Percentiles rank a stretch among this genome's conserved stretches.
phyloP scores from a whole-genome alignment of 2,113 vertebrate genomes.

The Phyllostomus discolor region DNA sequence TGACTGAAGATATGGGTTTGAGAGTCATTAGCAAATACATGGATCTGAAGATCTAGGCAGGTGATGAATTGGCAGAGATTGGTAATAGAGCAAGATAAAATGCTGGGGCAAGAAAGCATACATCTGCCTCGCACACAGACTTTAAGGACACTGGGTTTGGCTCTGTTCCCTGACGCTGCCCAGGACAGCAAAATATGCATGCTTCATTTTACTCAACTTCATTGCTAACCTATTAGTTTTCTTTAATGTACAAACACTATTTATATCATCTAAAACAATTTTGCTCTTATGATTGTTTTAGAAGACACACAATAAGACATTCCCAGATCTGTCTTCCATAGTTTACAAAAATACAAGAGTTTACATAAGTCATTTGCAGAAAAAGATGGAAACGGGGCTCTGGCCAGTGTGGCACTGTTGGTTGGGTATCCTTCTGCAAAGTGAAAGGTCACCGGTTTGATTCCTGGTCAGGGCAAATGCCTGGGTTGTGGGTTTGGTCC shows the following conservation, averaged over 20 bases:
- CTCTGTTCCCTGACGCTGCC: background rate
- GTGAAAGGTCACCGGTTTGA: no score
- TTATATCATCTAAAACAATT: background rate
- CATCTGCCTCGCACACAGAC: background rate
- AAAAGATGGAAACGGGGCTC: background rate
- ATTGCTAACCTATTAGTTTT: background rate
- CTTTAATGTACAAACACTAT: background rate
- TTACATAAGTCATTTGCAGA: constrained; percentile 13
- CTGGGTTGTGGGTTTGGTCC: no score
- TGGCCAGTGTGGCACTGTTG: no score
- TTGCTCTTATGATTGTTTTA: background rate
- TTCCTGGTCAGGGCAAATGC: no score
- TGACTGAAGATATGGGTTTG: background rate
- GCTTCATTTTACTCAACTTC: background rate
- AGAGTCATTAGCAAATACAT: background rate
- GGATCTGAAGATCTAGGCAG: background rate
- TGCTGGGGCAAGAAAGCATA: background rate
- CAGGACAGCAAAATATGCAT: background rate
- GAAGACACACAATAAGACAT: background rate
- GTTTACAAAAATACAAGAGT: constrained; percentile 9
- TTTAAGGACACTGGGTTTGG: background rate
- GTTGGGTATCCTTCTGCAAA: no score
- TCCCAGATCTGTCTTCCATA: background rate
- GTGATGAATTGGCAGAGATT: background rate
- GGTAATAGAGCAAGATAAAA: background rate